Evolutionary conservation across 2,888 invertebrate species (phyloP), one percentile per base, ranked within the genome.

Genomic region (Brachyopa scutellaris): DNA sequence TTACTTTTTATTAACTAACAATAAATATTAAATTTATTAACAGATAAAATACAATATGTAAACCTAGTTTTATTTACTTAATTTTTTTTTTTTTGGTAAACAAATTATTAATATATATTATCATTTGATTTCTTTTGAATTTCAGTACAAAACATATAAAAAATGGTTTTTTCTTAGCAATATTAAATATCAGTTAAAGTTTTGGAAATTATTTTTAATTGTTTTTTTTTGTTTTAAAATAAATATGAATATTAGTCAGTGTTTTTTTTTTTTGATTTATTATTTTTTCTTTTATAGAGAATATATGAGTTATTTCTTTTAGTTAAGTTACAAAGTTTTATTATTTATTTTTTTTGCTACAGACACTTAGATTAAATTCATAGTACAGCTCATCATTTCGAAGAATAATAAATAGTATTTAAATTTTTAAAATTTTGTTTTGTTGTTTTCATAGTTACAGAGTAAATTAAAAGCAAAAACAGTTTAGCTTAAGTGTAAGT

Each of bases 141-240:
- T 51, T 67, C 76, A 67, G 76, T 76, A 76, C 64, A 76, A 76
- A 76, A 76, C 76, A 66, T 76, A 76, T 76, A 67, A 76, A 76
- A 73, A 66, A 66, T 40, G 47, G 64, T 62, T 57, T 49, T 21
- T 51, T 53, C 59, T 67, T 76, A 67, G 57, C 51, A 53, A 67
- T 61, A 67, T 67, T 53, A 61, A 76, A 66, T 76, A 76, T 67
- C 42, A 23, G 57, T 64, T 73, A 73, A 73, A 42, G 21, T 19
- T 36, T 49, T 38, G 33, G n/a, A n/a, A n/a, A n/a, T 36, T 31
- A 19, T 6, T 42, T 8, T 8, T 67, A 45, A 47, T 31, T 6
- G 21, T 7, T 45, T 45, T 42, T 29, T 53, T 17, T n/a, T 47
- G 6, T 36, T 31, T 5, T 9, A 40, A 66, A 66, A 67, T 29